Evolutionary conservation across 2,888 invertebrate species (phyloP).

Genomic region (Cheilosia soror): DNA sequence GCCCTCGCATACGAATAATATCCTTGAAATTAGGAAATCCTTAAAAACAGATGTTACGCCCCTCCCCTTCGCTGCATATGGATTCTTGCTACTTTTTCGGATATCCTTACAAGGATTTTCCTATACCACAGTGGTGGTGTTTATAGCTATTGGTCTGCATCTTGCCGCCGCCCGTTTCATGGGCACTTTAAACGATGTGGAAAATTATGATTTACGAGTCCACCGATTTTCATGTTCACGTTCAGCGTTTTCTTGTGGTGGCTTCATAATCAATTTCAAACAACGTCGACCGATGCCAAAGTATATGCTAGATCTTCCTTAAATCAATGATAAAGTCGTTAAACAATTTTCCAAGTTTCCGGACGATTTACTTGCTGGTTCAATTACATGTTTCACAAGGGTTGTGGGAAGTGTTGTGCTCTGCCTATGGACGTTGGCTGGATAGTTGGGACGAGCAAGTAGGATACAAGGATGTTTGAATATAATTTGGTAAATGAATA

Average conservation of each 20-base stretch:
- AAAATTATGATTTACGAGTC: conserved; percentile 77
- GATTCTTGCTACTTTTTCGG: conserved; percentile 50
- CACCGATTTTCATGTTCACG: conserved; percentile 48
- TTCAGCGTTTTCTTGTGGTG: conserved; percentile 24
- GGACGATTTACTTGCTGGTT: conserved; percentile 70
- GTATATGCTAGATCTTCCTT: conserved; percentile 65
- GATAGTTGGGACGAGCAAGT: conserved; percentile 37
- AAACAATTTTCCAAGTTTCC: conserved; percentile 74
- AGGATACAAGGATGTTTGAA: conserved; percentile 71
- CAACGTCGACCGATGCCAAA: conserved; percentile 25
- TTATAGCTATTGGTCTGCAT: conserved; percentile 37
- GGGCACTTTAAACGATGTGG: conserved; percentile 76
- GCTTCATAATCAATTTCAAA: conserved; percentile 55
- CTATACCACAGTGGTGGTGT: conserved; percentile 5
- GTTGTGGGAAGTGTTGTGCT: conserved; percentile 59
- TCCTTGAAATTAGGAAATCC: conserved; percentile 75
- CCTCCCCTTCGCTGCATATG: conserved; percentile 52
- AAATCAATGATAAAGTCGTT: conserved; percentile 75
- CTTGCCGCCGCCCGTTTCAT: conserved; percentile 53
- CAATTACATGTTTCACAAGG: conserved; percentile 58
- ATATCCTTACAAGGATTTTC: conserved; percentile 39
- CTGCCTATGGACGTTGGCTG: conserved; percentile 9
- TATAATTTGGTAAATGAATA: conserved; percentile 64
- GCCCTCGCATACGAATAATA: conserved; percentile 62
- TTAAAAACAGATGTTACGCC: conserved; percentile 72